Evolutionary conservation across 2,888 invertebrate species (phyloP), one percentile per base, ranked within the genome.

Genomic region (Anagyrus pseudococci): DNA sequence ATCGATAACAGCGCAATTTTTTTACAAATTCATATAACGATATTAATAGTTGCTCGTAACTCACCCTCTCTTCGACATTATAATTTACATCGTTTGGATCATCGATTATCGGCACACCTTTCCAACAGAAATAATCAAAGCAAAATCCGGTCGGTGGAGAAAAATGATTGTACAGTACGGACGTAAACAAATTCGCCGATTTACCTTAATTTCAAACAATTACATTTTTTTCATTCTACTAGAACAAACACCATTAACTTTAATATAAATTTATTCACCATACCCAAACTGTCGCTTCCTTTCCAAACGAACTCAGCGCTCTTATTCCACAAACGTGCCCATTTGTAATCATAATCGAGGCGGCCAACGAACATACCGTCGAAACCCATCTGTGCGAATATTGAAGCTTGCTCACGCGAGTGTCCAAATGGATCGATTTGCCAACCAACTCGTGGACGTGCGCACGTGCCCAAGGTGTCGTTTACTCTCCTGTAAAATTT

Each of bases 141-240:
- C 98, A 98, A 80, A 96, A 98, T 0, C 96, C 96, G 6, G 86
- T 84, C 0, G 98, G 98, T 0, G 95, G 91, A 0, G 87, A 86
- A 76, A 96, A 96, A 0, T 86, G 87, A 71, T 95, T 94, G 78
- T 85, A 92, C 10, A 96, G 82, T 0, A 90, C 89, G 0, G 94
- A 91, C 0, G 95, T 94, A 73, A 97, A 95, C 7, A 98, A 82
- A 71, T 90, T 86, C 0, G 89, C 86, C 0, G 84, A 72, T 26
- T 86, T 84, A 1, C 88, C 89, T 88, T 10, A 37, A 37, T 13
- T 37, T 8, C 3, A 37, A n/a, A n/a, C n/a, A n/a, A n/a, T n/a
- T n/a, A n/a, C n/a, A n/a, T n/a, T n/a, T n/a, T n/a, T n/a, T n/a
- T n/a, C n/a, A n/a, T n/a, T n/a, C n/a, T n/a, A n/a, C n/a, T n/a